Evolutionary conservation across 1,140 invertebrate species (phyloP).

Genomic region (Drepana arcuata): DNA sequence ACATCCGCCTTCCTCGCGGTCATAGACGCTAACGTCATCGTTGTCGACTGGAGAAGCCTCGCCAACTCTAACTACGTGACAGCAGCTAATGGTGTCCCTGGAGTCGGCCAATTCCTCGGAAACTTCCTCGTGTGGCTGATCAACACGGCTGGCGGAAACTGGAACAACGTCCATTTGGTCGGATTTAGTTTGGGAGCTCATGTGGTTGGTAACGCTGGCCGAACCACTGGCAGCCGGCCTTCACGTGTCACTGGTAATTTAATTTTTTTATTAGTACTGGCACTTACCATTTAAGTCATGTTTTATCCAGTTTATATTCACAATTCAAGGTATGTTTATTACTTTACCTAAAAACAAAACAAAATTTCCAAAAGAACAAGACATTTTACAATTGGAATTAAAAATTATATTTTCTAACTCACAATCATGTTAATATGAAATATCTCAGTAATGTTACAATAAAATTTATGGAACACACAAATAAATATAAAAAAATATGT

Average conservation of each 20-base stretch:
- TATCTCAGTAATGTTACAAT: too few relatives aligned
- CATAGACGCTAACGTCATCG: conserved; percentile 72
- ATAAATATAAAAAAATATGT: too few relatives aligned
- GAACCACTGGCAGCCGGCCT: conserved; percentile 22
- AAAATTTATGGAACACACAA: too few relatives aligned
- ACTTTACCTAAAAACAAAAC: too few relatives aligned
- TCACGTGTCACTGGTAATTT: conserved; percentile 40
- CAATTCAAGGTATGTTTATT: too few relatives aligned
- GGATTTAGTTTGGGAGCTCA: conserved; percentile 44
- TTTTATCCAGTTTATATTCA: too few relatives aligned
- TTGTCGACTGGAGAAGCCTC: conserved; percentile 45
- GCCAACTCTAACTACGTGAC: conserved; percentile 41
- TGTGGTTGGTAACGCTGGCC: conserved; percentile 43
- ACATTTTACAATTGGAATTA: too few relatives aligned
- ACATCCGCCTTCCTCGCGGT: conserved; percentile 52
- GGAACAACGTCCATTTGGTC: conserved; percentile 37
- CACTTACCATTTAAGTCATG: too few relatives aligned
- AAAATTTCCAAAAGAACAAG: too few relatives aligned
- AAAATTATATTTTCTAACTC: too few relatives aligned
- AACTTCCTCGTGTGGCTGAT: conserved; percentile 70
- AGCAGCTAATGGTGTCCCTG: conserved; percentile 65
- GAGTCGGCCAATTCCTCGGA: conserved; percentile 67
- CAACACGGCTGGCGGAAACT: conserved; percentile 26
- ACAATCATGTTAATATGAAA: too few relatives aligned
- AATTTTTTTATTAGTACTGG: too few relatives aligned